phyloP scores from a whole-genome alignment of 2,797 vertebrate genomes.

The Lithobates sylvaticus region DNA sequence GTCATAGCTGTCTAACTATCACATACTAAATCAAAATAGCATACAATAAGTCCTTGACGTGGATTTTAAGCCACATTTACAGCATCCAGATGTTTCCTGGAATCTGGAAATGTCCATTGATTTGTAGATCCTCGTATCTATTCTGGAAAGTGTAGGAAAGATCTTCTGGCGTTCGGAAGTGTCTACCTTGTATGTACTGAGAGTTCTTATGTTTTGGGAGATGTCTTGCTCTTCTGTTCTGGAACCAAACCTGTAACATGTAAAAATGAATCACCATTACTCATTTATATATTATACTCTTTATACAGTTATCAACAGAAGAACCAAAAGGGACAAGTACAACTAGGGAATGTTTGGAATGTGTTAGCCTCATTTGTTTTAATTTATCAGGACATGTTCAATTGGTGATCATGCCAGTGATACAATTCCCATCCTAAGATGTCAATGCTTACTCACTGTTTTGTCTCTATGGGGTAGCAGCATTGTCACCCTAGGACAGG shows the following conservation, averaged over 20 bases:
- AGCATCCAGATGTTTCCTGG: background rate
- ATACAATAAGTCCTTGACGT: background rate
- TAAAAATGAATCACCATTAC: background rate
- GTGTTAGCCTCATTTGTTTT: too few relatives aligned
- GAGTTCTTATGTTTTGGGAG: background rate
- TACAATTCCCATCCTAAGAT: too few relatives aligned
- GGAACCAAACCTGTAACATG: constrained; percentile 43
- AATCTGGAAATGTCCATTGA: background rate
- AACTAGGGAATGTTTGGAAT: too few relatives aligned
- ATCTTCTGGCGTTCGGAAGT: background rate
- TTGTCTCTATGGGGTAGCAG: too few relatives aligned
- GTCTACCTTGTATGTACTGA: background rate
- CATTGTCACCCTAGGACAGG: too few relatives aligned
- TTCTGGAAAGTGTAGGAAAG: too few relatives aligned
- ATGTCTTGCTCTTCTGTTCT: constrained; percentile 44
- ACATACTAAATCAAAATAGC: background rate
- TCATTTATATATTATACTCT: background rate
- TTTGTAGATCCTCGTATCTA: background rate
- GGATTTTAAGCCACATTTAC: background rate
- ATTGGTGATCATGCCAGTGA: too few relatives aligned
- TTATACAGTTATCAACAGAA: background rate
- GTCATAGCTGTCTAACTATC: background rate
- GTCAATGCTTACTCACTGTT: too few relatives aligned
- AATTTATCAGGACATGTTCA: too few relatives aligned
- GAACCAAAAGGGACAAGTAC: background rate